Conservation (phyloP, 2,113 vertebrate species). For the Dipodomys merriami region DNA sequence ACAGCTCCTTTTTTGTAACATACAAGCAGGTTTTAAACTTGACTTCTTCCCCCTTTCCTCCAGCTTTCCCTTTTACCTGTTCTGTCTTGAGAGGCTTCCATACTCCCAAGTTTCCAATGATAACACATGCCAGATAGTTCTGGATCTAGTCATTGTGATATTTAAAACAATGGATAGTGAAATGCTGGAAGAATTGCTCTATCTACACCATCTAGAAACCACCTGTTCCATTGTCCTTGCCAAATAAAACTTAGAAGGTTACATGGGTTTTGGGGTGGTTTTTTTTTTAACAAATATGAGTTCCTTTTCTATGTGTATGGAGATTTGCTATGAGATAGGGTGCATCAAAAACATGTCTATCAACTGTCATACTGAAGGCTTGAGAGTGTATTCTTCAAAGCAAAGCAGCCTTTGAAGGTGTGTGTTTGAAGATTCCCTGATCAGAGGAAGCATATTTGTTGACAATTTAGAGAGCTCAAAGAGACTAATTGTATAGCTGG, state of each 20-base stretch:
- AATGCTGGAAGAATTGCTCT: neutral
- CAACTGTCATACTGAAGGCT: neutral
- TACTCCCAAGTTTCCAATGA: neutral
- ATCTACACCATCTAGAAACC: neutral
- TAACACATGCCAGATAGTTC: neutral
- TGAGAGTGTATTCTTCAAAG: conserved; percentile 53
- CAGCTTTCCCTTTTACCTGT: conserved; percentile 17
- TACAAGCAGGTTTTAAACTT: conserved; percentile 12
- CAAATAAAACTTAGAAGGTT: neutral
- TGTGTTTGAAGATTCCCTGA: conserved; percentile 52
- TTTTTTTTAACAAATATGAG: neutral
- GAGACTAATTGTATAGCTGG: conserved; percentile 1
- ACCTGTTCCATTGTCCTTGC: neutral
- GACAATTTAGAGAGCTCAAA: conserved; percentile 52
- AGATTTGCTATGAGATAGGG: neutral
- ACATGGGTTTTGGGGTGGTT: neutral
- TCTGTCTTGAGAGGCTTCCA: conserved; percentile 2
- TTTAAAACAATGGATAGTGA: conserved; percentile 9
- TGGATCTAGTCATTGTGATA: neutral
- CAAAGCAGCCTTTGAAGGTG: conserved; percentile 18
- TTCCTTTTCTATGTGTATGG: conserved; percentile 19
- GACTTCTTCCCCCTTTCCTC: neutral
- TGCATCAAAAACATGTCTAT: conserved; percentile 31
- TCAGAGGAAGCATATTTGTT: conserved; percentile 8
- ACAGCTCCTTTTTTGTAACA: neutral